phyloP scores from a whole-genome alignment of 2,888 invertebrate genomes.

The Nipponacmea schrenckii region DNA sequence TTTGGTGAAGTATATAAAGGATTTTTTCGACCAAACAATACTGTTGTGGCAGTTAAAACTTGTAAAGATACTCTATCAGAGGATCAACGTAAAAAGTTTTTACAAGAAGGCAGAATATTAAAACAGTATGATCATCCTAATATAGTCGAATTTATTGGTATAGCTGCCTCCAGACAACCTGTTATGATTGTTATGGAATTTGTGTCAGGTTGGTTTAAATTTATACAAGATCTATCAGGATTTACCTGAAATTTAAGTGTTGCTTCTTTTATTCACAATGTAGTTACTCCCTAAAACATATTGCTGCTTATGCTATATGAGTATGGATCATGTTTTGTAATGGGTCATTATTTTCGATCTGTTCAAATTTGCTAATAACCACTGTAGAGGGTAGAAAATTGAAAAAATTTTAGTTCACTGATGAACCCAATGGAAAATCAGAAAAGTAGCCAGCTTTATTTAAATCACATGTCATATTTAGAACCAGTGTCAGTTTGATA shows the following conservation, averaged over 20 bases:
- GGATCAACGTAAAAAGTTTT: slow-evolving; percentile 90
- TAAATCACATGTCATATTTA: background rate
- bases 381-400: too few species aligned
- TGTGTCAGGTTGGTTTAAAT: slow-evolving; percentile 66
- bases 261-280: background rate
- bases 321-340: too few species aligned
- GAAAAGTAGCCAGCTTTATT: too few species aligned
- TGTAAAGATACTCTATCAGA: slow-evolving; percentile 93
- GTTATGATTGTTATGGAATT: slow-evolving; percentile 99
- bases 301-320: background rate
- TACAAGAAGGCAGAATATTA: slow-evolving; percentile 93
- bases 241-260: slow-evolving; percentile 13
- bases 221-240: too few species aligned
- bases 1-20: slow-evolving; percentile 98
- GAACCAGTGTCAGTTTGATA: background rate
- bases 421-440: too few species aligned
- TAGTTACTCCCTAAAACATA: background rate
- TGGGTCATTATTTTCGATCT: too few species aligned
- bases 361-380: too few species aligned
- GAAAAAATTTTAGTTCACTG: too few species aligned
- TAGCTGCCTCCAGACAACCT: slow-evolving; percentile 97
- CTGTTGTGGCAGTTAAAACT: slow-evolving; percentile 93
- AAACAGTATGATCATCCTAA: slow-evolving; percentile 98
- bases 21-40: slow-evolving; percentile 75
- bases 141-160: slow-evolving; percentile 94